phyloP scores from a whole-genome alignment of 2,113 vertebrate genomes.

The Rana temporaria region DNA sequence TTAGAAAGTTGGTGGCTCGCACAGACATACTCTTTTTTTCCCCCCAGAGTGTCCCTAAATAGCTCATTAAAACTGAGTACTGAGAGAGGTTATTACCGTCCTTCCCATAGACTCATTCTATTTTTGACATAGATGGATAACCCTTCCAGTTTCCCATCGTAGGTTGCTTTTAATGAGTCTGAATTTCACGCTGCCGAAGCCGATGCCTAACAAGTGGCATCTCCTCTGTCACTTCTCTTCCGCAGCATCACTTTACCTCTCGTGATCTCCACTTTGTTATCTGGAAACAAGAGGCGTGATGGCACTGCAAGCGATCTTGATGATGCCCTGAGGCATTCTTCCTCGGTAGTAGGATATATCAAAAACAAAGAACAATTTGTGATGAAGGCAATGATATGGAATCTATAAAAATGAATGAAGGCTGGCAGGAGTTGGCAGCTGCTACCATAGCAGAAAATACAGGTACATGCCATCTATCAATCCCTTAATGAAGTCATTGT shows the following conservation, averaged over 20 bases:
- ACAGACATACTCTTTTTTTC: neutral
- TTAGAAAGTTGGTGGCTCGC: neutral
- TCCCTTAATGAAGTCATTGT: constrained; percentile 8
- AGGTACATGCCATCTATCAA: neutral
- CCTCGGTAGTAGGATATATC: neutral
- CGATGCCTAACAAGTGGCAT: constrained; percentile 1
- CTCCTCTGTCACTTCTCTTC: neutral
- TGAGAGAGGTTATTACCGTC: constrained; percentile 24
- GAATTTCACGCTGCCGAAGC: neutral
- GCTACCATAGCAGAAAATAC: neutral
- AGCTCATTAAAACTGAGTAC: neutral
- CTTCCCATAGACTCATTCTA: constrained; percentile 41
- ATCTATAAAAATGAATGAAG: constrained; percentile 5
- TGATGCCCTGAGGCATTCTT: neutral
- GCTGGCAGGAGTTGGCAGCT: neutral
- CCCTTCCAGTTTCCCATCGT: constrained; percentile 35
- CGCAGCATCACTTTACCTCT: neutral
- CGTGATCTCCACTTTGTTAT: constrained; percentile 26
- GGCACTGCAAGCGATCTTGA: neutral
- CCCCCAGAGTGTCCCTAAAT: constrained; percentile 1
- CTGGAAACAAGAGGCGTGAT: neutral
- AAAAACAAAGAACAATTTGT: neutral
- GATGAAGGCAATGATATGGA: constrained; percentile 2
- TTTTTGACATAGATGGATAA: constrained; percentile 42
- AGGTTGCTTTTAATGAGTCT: constrained; percentile 16